Percentiles rank a stretch among this genome's conserved stretches.
Conservation (phyloP, 2,113 vertebrate species). For the Pseudolaguvia tuberculata region DNA sequence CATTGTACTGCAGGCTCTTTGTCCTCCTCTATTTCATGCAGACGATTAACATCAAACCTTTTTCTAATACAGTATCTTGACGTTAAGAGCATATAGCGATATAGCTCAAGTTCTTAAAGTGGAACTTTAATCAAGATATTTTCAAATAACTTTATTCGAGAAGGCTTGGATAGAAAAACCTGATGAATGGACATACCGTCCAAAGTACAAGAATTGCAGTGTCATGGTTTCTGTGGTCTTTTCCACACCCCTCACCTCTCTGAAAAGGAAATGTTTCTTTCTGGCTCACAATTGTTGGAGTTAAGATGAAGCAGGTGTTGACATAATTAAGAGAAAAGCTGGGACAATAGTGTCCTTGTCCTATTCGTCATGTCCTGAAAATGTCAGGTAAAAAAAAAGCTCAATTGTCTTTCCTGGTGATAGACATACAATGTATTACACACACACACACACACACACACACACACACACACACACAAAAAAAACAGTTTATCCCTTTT, state of each 20-base stretch:
- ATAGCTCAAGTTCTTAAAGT: no score
- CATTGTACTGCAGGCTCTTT: no score
- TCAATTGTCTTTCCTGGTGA: slow-evolving; percentile 56
- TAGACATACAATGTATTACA: slow-evolving; percentile 49
- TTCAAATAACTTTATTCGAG: no score
- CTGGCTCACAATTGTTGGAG: slow-evolving; percentile 57
- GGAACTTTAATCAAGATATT: no score
- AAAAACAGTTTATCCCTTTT: slow-evolving; percentile 20
- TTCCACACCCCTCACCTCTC: slow-evolving; percentile 31
- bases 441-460: slow-evolving; percentile 29
- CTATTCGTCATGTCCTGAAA: slow-evolving; percentile 38
- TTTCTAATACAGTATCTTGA: no score
- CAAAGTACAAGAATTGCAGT: not conserved
- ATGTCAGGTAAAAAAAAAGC: slow-evolving; percentile 65
- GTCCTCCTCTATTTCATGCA: no score
- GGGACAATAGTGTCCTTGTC: slow-evolving; percentile 58
- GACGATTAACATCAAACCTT: no score
- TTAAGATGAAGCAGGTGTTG: slow-evolving; percentile 65
- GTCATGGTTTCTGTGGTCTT: slow-evolving; percentile 6
- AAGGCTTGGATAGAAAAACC: not conserved
- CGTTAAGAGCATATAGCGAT: no score
- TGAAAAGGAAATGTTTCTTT: slow-evolving; percentile 59
- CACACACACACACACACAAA: slow-evolving; percentile 23
- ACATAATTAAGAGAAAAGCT: slow-evolving; percentile 38
- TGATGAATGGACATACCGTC: not conserved